Percentiles rank a stretch among this genome's conserved stretches.
Evolutionary conservation across 2,888 invertebrate species (phyloP).

Genomic region (Drosophila merina): DNA sequence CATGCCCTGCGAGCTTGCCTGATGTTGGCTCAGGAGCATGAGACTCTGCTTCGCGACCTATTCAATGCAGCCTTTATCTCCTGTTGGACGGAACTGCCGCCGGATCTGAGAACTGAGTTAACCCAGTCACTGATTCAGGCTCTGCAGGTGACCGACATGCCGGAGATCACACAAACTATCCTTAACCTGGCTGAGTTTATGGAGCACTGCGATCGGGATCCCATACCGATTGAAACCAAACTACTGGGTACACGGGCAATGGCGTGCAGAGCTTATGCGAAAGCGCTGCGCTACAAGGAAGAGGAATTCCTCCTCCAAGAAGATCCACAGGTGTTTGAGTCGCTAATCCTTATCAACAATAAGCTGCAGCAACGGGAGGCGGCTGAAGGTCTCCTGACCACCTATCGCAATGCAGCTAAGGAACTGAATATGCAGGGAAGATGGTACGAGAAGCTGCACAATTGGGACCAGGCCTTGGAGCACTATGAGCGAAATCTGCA

Average conservation of each 20-base stretch:
- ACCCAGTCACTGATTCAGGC: constrained; percentile 95
- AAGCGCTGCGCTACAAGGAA: constrained; percentile 89
- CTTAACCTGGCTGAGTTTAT: constrained; percentile 99
- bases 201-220: constrained; percentile 99
- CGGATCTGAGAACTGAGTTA: constrained; percentile 91
- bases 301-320: constrained; percentile 95
- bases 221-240: constrained; percentile 94
- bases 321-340: constrained; percentile 94
- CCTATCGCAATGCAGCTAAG: constrained; percentile 88
- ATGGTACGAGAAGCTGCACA: constrained; percentile 99
- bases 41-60: constrained; percentile 96
- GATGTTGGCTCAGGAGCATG: constrained; percentile 96
- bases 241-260: constrained; percentile 96
- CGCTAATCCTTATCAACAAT: constrained; percentile 98
- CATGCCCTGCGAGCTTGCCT: constrained; percentile 97
- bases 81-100: constrained; percentile 97
- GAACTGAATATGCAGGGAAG: constrained; percentile 89
- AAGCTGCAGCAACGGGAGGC: constrained; percentile 99
- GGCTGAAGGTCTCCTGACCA: constrained; percentile 96
- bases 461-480: constrained; percentile 98
- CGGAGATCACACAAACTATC: constrained; percentile 97
- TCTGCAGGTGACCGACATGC: constrained; percentile 95
- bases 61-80: constrained; percentile 99
- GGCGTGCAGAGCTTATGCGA: constrained; percentile 92
- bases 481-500: constrained; percentile 92